These are phyloP conservation scores for Panzeria rudis DNA, from an alignment of 2,888 invertebrate species.

Conservation along the genomic window DNA sequence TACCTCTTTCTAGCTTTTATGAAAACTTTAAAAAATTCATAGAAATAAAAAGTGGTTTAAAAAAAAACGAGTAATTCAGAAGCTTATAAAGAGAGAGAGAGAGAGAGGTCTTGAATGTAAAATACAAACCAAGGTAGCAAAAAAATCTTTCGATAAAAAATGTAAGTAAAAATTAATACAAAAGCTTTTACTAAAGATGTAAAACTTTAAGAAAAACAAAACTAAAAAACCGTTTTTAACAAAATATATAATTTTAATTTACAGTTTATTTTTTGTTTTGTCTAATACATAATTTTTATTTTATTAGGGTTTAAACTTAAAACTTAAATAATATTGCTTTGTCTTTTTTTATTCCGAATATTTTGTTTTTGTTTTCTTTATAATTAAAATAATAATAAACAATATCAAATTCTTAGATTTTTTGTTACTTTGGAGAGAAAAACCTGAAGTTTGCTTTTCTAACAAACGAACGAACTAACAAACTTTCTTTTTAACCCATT, in stretches of 20 bases:
- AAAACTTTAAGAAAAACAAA: constrained; percentile 14
- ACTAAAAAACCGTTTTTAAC: constrained; percentile 27
- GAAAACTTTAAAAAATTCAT: too few relatives aligned
- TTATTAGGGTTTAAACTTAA: constrained; percentile 50
- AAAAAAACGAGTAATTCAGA: too few relatives aligned
- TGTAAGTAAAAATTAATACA: background rate
- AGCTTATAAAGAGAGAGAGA: too few relatives aligned
- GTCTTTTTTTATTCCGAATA: constrained; percentile 60
- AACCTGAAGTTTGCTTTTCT: constrained; percentile 23
- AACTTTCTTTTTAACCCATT: background rate
- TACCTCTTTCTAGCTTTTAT: too few relatives aligned
- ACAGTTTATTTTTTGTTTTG: constrained; percentile 53
- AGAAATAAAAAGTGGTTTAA: too few relatives aligned
- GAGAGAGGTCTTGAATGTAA: too few relatives aligned
- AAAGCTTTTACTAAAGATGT: background rate
- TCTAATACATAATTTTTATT: constrained; percentile 32
- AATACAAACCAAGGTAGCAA: too few relatives aligned
- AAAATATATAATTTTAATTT: constrained; percentile 51
- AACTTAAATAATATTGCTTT: constrained; percentile 71
- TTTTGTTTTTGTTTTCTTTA: constrained; percentile 18
- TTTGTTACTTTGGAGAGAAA: constrained; percentile 25
- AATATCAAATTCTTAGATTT: constrained; percentile 50
- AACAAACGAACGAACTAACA: too few relatives aligned
- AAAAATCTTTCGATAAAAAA: background rate
- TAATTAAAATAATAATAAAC: constrained; percentile 44